Percentiles rank a stretch among this genome's conserved stretches.
phyloP scores from a whole-genome alignment of 2,888 invertebrate species.

The Leptura quadrifasciata region DNA sequence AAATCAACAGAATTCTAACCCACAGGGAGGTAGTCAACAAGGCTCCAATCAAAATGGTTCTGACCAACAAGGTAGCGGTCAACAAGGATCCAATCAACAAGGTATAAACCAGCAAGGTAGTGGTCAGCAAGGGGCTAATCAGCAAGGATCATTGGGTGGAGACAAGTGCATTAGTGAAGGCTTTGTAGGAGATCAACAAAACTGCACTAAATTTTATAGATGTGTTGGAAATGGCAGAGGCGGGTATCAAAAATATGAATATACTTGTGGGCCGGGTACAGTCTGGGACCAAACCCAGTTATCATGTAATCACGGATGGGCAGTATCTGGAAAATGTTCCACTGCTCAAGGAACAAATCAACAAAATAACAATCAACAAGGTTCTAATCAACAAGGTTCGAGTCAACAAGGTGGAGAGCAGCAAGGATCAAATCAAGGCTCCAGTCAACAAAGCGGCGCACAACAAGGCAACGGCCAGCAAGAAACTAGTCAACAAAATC shows the following conservation, averaged over 20 bases:
- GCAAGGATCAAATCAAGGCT: slow-evolving; percentile 48
- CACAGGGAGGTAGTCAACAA: slow-evolving; percentile 57
- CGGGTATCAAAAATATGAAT: slow-evolving; percentile 81
- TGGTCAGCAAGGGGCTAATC: slow-evolving; percentile 22
- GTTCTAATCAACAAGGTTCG: slow-evolving; percentile 40
- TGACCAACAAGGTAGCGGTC: slow-evolving; percentile 33
- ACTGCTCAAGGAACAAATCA: slow-evolving; percentile 45
- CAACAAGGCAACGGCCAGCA: slow-evolving; percentile 44
- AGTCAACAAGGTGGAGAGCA: slow-evolving; percentile 42
- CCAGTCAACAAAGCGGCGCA: slow-evolving; percentile 37
- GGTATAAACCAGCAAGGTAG: slow-evolving; percentile 35
- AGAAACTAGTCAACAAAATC: slow-evolving; percentile 43
- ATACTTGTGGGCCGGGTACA: slow-evolving; percentile 84
- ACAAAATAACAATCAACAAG: slow-evolving; percentile 52
- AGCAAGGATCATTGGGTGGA: slow-evolving; percentile 6
- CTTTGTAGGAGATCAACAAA: slow-evolving; percentile 80
- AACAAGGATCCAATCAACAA: slow-evolving; percentile 31
- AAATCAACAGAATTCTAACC: slow-evolving; percentile 40
- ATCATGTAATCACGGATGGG: slow-evolving; percentile 84
- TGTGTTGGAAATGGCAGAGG: slow-evolving; percentile 81
- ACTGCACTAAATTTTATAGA: slow-evolving; percentile 86
- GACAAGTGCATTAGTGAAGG: slow-evolving; percentile 79
- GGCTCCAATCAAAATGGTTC: slow-evolving; percentile 43
- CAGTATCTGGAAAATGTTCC: slow-evolving; percentile 70
- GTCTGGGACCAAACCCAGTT: slow-evolving; percentile 83